Percentiles rank a stretch among this genome's conserved stretches.
Conservation (phyloP, 37 sponge, comb jelly and placozoan species). For the Dysidea cf. avara region DNA sequence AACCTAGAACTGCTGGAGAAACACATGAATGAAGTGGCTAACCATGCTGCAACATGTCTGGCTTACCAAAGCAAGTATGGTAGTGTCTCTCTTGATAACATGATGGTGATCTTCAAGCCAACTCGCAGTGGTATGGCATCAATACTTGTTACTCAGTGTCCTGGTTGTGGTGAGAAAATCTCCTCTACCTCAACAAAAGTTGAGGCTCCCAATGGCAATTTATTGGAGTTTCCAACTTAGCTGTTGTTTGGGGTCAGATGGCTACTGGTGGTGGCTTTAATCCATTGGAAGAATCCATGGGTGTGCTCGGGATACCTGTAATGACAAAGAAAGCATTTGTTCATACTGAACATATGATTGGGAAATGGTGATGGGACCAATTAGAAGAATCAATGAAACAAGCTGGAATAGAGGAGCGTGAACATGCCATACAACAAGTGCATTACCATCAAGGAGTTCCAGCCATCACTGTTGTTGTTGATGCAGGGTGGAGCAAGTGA, state of each 20-base stretch:
- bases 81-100: too few species aligned
- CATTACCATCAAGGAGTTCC: too few species aligned
- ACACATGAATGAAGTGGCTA: too few species aligned
- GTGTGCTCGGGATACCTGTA: background rate
- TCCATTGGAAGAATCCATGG: slow-evolving; percentile 3
- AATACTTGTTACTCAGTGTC: background rate
- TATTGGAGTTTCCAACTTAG: slow-evolving; percentile 6
- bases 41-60: too few species aligned
- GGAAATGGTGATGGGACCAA: background rate
- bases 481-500: too few species aligned
- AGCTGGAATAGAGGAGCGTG: slow-evolving; percentile 10
- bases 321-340: background rate
- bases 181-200: background rate
- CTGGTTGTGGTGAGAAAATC: background rate
- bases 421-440: background rate
- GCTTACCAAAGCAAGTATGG: too few species aligned
- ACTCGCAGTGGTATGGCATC: background rate
- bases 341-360: background rate
- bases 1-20: too few species aligned
- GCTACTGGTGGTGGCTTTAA: slow-evolving; percentile 6
- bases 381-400: background rate
- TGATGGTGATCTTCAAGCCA: too few species aligned
- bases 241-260: background rate
- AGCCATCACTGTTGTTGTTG: too few species aligned
- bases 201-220: too few species aligned